A percentile compares a stretch with the other conserved stretches of the same genome.
phyloP scores from a whole-genome alignment of 1,140 invertebrate genomes.

The Drosophila azteca region DNA sequence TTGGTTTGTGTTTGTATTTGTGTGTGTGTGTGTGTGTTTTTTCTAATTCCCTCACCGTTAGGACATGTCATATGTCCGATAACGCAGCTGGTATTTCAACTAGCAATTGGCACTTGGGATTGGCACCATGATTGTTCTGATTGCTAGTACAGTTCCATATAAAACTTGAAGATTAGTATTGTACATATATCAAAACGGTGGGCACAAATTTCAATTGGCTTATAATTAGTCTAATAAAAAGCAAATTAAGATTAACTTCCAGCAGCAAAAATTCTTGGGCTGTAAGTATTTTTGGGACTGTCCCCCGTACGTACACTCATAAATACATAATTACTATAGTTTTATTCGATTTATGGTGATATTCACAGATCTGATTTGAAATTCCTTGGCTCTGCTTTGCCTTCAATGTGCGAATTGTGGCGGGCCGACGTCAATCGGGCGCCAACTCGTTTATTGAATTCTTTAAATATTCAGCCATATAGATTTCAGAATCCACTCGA shows the following conservation, averaged over 20 bases:
- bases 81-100: background rate
- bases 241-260: background rate
- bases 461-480: conserved; percentile 43
- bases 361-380: conserved; percentile 14
- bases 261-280: background rate
- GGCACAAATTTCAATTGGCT: background rate
- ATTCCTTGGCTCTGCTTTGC: conserved; percentile 25
- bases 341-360: background rate
- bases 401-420: conserved; percentile 18
- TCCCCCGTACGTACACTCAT: too few relatives aligned
- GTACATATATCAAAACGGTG: background rate
- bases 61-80: conserved; percentile 19
- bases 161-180: conserved; percentile 14
- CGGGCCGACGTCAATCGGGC: conserved; percentile 48
- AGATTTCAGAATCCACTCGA: conserved; percentile 36
- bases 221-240: background rate
- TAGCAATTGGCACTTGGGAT: too few relatives aligned
- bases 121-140: background rate
- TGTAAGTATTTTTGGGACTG: too few relatives aligned
- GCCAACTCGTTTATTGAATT: conserved; percentile 43
- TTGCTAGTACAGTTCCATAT: conserved; percentile 21
- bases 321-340: too few relatives aligned
- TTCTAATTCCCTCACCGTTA: conserved; percentile 7
- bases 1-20: background rate
- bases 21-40: background rate